phyloP scores from a whole-genome alignment of 2,888 invertebrate genomes.

The Agonum fuliginosum region DNA sequence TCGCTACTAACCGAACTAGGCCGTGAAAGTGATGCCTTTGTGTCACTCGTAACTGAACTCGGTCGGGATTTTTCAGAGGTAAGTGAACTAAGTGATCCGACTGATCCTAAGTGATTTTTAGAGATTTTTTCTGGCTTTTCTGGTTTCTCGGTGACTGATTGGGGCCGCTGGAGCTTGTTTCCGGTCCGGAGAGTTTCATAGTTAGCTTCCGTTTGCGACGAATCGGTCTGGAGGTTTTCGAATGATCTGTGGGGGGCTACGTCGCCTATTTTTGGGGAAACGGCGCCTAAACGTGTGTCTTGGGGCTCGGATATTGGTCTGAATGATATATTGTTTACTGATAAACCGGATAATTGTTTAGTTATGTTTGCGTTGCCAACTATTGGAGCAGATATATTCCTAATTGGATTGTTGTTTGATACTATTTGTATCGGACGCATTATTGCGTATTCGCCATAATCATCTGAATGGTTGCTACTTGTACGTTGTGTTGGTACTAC shows the following conservation, averaged over 20 bases:
- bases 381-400: slow-evolving; percentile 55
- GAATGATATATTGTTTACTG: slow-evolving; percentile 43
- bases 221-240: slow-evolving; percentile 56
- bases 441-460: slow-evolving; percentile 63
- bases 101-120: slow-evolving; percentile 51
- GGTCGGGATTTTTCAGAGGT: slow-evolving; percentile 62
- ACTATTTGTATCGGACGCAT: slow-evolving; percentile 61
- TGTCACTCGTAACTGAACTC: slow-evolving; percentile 66
- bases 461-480: slow-evolving; percentile 65
- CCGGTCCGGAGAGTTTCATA: slow-evolving; percentile 61
- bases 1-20: slow-evolving; percentile 71
- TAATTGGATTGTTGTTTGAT: slow-evolving; percentile 16
- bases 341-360: slow-evolving; percentile 47
- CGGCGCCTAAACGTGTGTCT: slow-evolving; percentile 57
- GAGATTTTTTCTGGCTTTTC: background rate
- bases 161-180: slow-evolving; percentile 69
- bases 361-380: slow-evolving; percentile 29
- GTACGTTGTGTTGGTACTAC: slow-evolving; percentile 62
- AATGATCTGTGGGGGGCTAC: slow-evolving; percentile 60
- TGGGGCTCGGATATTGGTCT: slow-evolving; percentile 64
- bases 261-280: slow-evolving; percentile 62
- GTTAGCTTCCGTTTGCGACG: slow-evolving; percentile 6
- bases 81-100: slow-evolving; percentile 21
- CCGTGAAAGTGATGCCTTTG: slow-evolving; percentile 64
- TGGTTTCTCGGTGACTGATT: slow-evolving; percentile 65